Percentiles rank a stretch among this genome's conserved stretches.
These are phyloP conservation scores for Paedocypris sp. DNA, from an alignment of 2,113 vertebrate genomes.

Conservation along the genomic window DNA sequence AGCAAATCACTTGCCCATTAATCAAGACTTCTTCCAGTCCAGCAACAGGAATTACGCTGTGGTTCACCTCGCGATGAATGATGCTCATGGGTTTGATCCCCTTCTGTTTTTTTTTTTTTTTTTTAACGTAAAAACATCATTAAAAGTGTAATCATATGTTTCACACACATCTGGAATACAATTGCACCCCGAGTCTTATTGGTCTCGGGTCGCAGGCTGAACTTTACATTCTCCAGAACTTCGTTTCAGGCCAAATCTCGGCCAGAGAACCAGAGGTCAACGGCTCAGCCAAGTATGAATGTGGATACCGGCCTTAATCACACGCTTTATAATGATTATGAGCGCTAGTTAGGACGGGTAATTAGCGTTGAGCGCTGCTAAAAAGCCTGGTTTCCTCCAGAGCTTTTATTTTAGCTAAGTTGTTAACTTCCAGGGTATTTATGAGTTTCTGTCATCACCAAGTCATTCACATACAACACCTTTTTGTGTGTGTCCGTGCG, in stretches of 20 bases:
- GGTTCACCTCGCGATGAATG: background rate
- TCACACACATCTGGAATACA: background rate
- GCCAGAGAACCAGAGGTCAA: slow-evolving; percentile 9
- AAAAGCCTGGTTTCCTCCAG: background rate
- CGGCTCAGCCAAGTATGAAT: slow-evolving; percentile 1
- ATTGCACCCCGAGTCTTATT: background rate
- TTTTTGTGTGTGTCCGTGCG: too few species aligned
- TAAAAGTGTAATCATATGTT: background rate
- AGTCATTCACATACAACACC: too few species aligned
- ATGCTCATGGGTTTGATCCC: background rate
- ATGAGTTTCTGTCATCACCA: too few species aligned
- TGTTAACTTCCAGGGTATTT: too few species aligned
- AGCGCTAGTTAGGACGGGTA: slow-evolving; percentile 8
- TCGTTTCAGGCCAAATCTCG: background rate
- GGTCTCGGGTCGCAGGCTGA: background rate
- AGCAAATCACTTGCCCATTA: background rate
- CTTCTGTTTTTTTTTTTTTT: background rate
- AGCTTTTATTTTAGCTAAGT: slow-evolving; percentile 12
- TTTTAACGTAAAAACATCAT: background rate
- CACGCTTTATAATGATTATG: slow-evolving; percentile 11
- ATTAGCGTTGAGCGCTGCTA: slow-evolving; percentile 8
- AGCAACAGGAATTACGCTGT: background rate
- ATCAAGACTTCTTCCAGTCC: background rate
- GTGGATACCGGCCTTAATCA: slow-evolving; percentile 17
- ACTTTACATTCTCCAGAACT: background rate